Evolutionary conservation across 2,888 invertebrate species (phyloP).

Genomic region (Coecobrya sp.): DNA sequence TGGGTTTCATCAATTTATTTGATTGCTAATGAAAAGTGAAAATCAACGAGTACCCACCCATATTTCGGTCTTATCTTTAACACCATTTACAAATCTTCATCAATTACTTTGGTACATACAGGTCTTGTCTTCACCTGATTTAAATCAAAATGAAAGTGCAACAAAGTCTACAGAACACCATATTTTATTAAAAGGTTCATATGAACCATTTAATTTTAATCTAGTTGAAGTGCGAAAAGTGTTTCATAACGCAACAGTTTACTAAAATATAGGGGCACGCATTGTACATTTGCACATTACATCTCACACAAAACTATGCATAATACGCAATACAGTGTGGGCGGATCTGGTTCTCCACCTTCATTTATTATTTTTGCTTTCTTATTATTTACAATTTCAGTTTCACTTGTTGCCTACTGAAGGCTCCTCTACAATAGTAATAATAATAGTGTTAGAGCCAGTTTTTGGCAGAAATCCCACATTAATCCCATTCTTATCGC

Average conservation of each 20-base stretch:
- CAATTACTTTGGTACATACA: neutral
- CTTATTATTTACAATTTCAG: constrained; percentile 54
- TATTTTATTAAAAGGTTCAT: neutral
- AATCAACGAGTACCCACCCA: neutral
- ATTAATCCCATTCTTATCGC: constrained; percentile 34
- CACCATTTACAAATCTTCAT: neutral
- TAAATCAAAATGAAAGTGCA: neutral
- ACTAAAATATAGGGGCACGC: constrained; percentile 17
- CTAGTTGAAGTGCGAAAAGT: constrained; percentile 47
- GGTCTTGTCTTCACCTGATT: neutral
- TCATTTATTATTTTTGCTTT: constrained; percentile 45
- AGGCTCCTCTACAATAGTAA: neutral
- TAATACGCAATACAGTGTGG: neutral
- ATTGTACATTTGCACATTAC: no score
- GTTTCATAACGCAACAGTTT: constrained; percentile 24
- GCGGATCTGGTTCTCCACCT: constrained; percentile 66
- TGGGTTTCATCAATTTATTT: neutral
- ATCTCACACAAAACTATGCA: neutral
- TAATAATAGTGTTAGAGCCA: constrained; percentile 30
- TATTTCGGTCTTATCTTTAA: neutral
- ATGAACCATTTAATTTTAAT: constrained; percentile 35
- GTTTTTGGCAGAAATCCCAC: constrained; percentile 60
- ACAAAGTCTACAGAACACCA: neutral
- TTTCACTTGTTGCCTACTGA: constrained; percentile 64
- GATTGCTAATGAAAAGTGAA: neutral